Evolutionary conservation across 2,797 vertebrate species (phyloP), one percentile per base, ranked within the genome.

Genomic region (Bufotes viridis): DNA sequence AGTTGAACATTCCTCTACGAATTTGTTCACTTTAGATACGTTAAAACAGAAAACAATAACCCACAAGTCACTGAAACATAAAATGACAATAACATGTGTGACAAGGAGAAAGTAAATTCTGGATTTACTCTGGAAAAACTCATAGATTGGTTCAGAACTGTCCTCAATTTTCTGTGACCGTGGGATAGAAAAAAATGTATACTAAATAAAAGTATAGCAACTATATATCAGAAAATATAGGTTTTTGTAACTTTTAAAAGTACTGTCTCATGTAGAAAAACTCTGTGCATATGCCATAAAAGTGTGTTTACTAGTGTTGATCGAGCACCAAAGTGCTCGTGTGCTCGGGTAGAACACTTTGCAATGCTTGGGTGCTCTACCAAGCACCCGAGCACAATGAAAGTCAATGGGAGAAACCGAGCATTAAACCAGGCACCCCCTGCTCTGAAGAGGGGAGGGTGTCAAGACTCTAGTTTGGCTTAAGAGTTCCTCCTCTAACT

Each of bases 1-100:
- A 90, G 86, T 78, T 87, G 90, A 93, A 80, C 82, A 84, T 82
- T 87, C 63, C 87, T 78, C 17, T 51, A 65, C 80, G 53, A 85
- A 85, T 13, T 49, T 76, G 72, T 58, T 84, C 29, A 18, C 24
- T 69, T 29, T 74, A 78, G 26, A 84, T 74, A 60, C 20, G n/a
- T 58, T 57, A 34, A 34, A 83, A 55, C 26, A 42, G 18, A 74
- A 42, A 84, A 70, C n/a, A 83, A 67, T n/a, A 67, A 51, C n/a
- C 67, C 18, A 72, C 6, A 83, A 24, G 70, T 20, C 20, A 57
- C n/a, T 26, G 34, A 80, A 29, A 60, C 26, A 80, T 60, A 80
- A 60, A 42, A 80, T 29, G 57, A 42, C 22, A 13, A 18, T 20
- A 29, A 20, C 78, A 34, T 34, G 22, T 53, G 51, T 78, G 75